Conservation (phyloP, 2,113 vertebrate genomes). For the Taxidea taxus region DNA sequence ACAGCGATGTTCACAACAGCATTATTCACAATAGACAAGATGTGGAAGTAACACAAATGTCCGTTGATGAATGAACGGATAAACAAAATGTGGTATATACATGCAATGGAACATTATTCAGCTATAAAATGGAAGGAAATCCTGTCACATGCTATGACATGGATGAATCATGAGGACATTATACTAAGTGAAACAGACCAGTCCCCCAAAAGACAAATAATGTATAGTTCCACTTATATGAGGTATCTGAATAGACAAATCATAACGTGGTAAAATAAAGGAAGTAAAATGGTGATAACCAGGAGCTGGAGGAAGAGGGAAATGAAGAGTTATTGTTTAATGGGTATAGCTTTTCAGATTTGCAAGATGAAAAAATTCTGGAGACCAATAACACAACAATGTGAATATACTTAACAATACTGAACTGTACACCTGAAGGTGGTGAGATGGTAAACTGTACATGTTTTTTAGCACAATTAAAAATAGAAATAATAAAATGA, state of each 20-base stretch:
- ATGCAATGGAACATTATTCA: background rate
- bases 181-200: background rate
- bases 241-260: background rate
- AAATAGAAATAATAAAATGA: conserved; percentile 22
- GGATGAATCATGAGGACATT: background rate
- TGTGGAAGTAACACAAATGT: background rate
- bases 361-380: background rate
- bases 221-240: background rate
- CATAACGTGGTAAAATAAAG: background rate
- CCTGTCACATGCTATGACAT: background rate
- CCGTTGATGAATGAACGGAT: background rate
- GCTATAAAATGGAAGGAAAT: background rate
- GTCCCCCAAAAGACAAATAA: background rate
- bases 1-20: background rate
- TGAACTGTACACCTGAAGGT: background rate
- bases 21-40: background rate
- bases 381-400: background rate
- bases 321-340: background rate
- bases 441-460: background rate
- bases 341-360: background rate
- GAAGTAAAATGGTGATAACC: background rate
- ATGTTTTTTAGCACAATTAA: background rate
- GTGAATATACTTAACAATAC: background rate
- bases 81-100: background rate
- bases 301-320: background rate